Base-by-base conservation (phyloP, 2,888 invertebrate species). In the Troides oblongomaculatus region DNA sequence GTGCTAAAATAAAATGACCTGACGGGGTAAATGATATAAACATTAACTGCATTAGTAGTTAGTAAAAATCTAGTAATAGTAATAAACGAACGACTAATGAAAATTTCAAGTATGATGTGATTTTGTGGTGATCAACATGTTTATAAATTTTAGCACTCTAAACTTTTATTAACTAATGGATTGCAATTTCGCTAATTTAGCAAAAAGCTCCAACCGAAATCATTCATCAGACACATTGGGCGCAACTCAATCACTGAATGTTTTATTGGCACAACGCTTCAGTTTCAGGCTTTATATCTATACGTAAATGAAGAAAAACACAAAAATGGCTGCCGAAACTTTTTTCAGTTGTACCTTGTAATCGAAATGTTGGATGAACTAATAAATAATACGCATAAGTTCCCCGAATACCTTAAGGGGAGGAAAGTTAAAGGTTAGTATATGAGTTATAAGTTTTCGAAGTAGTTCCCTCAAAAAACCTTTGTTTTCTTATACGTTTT, bases 381-480 rank as follows among this genome's bases (percentile, higher is more conserved):
- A 64, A 68, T 69, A 69, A 69, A 64, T 61, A 64, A 61, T 25
- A 56, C 25, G 23, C 14, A n/a, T n/a, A 69, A 64, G 25, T 69
- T 69, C 56, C 43, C 39, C 56, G 43, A 43, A 63, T 62, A 62
- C n/a, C 60, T 64, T 61, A 57, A 17, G 64, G 56, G 57, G 39
- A 56, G 30, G 36, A 64, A 61, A 69, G 43, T 61, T 64, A 17
- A 18, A 50, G 14, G 18, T 46, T 46, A 14, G 50, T 50, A 60
- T 39, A 53, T 36, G 21, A 64, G 57, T 50, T 21, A 60, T 62
- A 58, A 43, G 39, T 64, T 57, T 57, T 8, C n/a, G 21, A 50
- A 50, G 18, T 5, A 12, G 18, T 50, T 50, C 14, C 17, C 17
- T 10, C 50, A 50, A 17, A 17, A 17, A 50, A 5, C 14, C 1